Evolutionary conservation across 2,797 vertebrate genomes (phyloP).

Genomic region (Antrozous pallidus): DNA sequence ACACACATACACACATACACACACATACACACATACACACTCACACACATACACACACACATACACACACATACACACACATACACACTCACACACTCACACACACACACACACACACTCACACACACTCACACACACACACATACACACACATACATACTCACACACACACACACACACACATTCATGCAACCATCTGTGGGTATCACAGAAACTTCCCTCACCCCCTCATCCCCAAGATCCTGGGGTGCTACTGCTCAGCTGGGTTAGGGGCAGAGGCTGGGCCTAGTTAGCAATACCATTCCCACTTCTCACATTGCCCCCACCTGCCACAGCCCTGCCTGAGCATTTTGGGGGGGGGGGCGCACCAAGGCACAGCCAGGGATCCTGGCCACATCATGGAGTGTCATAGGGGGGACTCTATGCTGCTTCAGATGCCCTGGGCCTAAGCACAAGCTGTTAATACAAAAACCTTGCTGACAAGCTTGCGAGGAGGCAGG

Average conservation of each 20-base stretch:
- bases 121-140: too few species aligned
- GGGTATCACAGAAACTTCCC: neutral
- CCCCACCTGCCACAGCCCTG: neutral
- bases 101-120: too few species aligned
- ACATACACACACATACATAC: too few species aligned
- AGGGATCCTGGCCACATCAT: neutral
- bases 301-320: neutral
- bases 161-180: neutral
- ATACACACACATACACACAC: neutral
- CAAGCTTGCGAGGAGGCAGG: neutral
- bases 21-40: neutral
- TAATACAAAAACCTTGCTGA: neutral
- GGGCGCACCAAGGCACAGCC: neutral
- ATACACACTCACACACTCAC: neutral
- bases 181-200: neutral
- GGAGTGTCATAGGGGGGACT: neutral
- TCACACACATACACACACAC: rapidly evolving
- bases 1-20: neutral
- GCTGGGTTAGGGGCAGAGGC: neutral
- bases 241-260: neutral
- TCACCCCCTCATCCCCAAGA: neutral
- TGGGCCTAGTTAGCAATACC: neutral
- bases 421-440: neutral
- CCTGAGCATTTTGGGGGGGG: rapidly evolving
- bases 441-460: neutral